These are phyloP conservation scores for Neolamprologus variostigma DNA, from an alignment of 2,113 vertebrate genomes.

Conservation along the genomic window DNA sequence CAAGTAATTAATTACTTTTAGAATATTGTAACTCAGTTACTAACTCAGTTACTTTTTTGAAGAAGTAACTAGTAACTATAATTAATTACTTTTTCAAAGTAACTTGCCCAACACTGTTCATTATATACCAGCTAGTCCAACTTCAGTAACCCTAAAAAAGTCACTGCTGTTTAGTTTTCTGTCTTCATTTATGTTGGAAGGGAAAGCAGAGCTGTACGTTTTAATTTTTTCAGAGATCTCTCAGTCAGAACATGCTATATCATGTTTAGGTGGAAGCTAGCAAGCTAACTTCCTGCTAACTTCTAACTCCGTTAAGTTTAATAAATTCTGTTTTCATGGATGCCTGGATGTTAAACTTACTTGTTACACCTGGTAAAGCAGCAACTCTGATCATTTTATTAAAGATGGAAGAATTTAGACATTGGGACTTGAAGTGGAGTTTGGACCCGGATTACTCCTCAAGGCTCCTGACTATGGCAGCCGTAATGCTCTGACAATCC, in stretches of 20 bases:
- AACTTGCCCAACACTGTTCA: not conserved
- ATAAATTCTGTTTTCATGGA: not conserved
- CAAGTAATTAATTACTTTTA: too few relatives aligned
- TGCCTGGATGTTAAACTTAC: not conserved
- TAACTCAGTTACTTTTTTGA: too few relatives aligned
- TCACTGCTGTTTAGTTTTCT: not conserved
- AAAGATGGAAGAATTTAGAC: not conserved
- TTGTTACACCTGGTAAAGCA: not conserved
- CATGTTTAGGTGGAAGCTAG: not conserved
- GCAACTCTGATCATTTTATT: not conserved
- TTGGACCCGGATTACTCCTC: not conserved
- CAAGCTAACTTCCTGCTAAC: not conserved
- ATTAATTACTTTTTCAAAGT: not conserved
- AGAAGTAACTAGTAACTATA: too few relatives aligned
- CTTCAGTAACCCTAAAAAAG: not conserved
- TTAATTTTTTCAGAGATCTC: not conserved
- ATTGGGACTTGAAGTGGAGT: not conserved
- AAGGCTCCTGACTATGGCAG: accelerated
- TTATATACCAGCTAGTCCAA: not conserved
- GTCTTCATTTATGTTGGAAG: not conserved
- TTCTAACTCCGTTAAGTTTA: not conserved
- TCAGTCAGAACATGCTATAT: not conserved
- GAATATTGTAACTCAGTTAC: too few relatives aligned
- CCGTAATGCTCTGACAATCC: not conserved
- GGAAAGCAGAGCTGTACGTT: not conserved